These are phyloP conservation scores for Sarcophaga rosellei DNA, from an alignment of 2,888 invertebrate genomes.

Conservation along the genomic window DNA sequence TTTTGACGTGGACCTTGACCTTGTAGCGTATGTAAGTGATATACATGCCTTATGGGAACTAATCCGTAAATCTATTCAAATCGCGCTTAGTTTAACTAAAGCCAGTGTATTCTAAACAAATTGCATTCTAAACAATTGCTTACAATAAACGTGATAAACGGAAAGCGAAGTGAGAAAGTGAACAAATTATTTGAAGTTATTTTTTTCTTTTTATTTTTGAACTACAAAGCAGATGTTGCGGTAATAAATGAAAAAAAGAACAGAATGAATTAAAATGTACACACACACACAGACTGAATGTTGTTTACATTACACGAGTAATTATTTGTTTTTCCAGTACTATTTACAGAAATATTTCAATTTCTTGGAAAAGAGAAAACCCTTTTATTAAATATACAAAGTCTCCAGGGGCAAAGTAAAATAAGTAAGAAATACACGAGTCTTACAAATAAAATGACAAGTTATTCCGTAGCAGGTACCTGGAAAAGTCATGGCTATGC, in stretches of 20 bases:
- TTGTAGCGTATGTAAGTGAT: no score
- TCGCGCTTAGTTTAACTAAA: neutral
- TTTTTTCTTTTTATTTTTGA: neutral
- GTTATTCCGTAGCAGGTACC: neutral
- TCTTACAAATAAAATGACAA: neutral
- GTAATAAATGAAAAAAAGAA: slow-evolving; percentile 9
- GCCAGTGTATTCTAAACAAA: slow-evolving; percentile 7
- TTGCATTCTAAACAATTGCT: neutral
- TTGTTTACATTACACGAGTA: slow-evolving; percentile 45
- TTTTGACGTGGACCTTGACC: no score
- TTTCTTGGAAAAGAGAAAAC: neutral
- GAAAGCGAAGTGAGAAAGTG: slow-evolving; percentile 6
- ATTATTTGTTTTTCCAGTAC: slow-evolving; percentile 28
- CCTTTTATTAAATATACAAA: neutral
- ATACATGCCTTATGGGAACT: no score
- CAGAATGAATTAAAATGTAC: neutral
- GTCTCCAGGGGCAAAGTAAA: neutral
- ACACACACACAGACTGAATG: slow-evolving; percentile 25
- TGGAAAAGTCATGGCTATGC: no score
- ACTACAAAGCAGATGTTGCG: slow-evolving; percentile 49
- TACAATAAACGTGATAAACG: neutral
- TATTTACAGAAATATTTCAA: neutral
- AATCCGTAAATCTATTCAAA: no score
- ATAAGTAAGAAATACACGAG: neutral
- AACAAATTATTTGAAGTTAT: slow-evolving; percentile 37